phyloP scores from a whole-genome alignment of 2,113 vertebrate species.

The Elephas maximus region DNA sequence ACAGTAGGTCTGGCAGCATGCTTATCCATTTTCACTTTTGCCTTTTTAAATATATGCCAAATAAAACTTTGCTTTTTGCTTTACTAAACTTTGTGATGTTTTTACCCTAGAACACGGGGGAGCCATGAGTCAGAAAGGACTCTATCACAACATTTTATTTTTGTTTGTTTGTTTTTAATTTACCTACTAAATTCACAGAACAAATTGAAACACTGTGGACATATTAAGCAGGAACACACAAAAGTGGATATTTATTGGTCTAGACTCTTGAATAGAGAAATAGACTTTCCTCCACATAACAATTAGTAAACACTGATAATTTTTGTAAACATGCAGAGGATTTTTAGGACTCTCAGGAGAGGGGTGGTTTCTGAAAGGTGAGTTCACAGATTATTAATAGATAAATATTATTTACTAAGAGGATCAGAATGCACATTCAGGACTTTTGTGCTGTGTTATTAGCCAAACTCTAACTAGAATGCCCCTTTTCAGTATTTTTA shows the following conservation, averaged over 20 bases:
- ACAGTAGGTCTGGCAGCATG: no score
- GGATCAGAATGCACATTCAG: not conserved
- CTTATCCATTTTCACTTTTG: no score
- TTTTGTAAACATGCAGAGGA: not conserved
- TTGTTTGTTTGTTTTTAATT: not conserved
- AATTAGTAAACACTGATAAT: not conserved
- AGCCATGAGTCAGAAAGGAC: not conserved
- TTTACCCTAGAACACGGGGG: no score
- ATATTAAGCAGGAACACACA: not conserved
- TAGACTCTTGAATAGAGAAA: not conserved
- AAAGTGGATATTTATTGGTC: not conserved
- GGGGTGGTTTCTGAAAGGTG: conserved; percentile 20
- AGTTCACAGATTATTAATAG: not conserved
- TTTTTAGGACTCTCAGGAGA: not conserved
- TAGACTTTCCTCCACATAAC: not conserved
- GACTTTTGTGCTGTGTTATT: not conserved
- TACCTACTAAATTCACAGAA: not conserved
- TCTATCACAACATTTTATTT: not conserved
- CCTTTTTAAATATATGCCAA: no score
- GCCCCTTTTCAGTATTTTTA: not conserved
- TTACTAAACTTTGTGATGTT: no score
- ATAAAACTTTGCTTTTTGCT: no score
- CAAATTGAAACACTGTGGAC: not conserved
- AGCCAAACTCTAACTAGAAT: conserved; percentile 12
- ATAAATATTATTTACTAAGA: not conserved